phyloP scores from a whole-genome alignment of 2,888 invertebrate genomes.

The Diplazon laetatorius region DNA sequence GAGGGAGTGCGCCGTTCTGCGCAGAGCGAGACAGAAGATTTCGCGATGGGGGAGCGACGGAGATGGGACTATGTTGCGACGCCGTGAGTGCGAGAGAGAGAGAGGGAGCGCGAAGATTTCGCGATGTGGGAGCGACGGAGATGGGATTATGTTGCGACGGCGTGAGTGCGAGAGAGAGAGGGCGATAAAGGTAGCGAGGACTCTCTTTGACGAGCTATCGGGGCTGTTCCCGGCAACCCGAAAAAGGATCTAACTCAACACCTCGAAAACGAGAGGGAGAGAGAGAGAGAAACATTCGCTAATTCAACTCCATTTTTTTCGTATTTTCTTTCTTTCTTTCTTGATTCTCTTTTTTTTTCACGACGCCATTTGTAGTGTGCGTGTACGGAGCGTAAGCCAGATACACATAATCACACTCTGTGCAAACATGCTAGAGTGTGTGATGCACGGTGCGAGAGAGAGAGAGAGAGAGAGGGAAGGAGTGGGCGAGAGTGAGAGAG shows the following conservation, averaged over 20 bases:
- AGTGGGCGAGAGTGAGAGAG: background rate
- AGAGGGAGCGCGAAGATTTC: background rate
- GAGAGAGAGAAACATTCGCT: background rate
- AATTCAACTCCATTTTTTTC: conserved; percentile 1
- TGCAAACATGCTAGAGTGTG: background rate
- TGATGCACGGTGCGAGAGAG: background rate
- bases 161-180: conserved; percentile 6
- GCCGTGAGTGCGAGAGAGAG: background rate
- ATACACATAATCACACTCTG: conserved; percentile 31
- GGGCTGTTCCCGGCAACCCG: conserved; percentile 42
- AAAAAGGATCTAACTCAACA: conserved; percentile 46
- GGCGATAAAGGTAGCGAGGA: background rate
- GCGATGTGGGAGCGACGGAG: conserved; percentile 16
- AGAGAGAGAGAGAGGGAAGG: background rate
- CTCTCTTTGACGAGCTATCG: background rate
- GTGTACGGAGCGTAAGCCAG: conserved; percentile 10
- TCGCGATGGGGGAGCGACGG: background rate
- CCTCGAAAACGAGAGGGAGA: background rate
- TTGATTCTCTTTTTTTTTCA: conserved; percentile 1
- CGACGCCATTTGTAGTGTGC: conserved; percentile 64
- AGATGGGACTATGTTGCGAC: background rate
- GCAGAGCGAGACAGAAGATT: background rate
- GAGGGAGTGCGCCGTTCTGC: conserved; percentile 14
- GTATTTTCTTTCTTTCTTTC: conserved; percentile 35
- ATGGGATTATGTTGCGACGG: conserved; percentile 24